Base-by-base conservation (phyloP, 2,888 invertebrate genomes). In the Apomyelois bistriatella region DNA sequence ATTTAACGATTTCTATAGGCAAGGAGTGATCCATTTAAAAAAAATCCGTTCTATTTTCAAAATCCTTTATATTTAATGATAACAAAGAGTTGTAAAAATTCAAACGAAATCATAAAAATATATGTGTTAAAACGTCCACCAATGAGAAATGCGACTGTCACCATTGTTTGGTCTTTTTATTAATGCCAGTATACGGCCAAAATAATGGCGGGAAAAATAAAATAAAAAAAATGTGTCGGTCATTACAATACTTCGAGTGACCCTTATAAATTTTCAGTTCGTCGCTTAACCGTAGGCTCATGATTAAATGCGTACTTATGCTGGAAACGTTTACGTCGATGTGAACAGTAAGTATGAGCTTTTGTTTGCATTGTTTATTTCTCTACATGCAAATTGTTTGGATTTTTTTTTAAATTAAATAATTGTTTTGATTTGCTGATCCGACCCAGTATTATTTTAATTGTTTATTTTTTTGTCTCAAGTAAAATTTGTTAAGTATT, bases 91-190 rank as follows among this genome's bases (percentile, higher is more conserved):
- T 32, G 32, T 32, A 10, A 32, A 37, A 37, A 12, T 37, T 37
- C 5, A 28, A 41, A 17, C 17, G 22, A 2, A 42, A n/a, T 3
- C 37, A 37, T 12, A 37, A 37, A 37, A 37, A 37, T 37, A 12
- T 12, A 37, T 37, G 37, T 12, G 37, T 12, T 4, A 37, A 37
- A 37, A 37, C 10, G 12, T 37, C 37, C 37, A 10, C 3, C 37
- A 12, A 57, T 71, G 73, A 72, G 58, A 66, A 65, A 73, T 61
- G 64, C 40, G 57, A 56, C 46, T 65, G 66, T 62, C 66, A 47
- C 58, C 64, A 72, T 65, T 66, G 62, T 68, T 67, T 59, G 53
- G 57, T 52, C 48, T 55, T 38, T 58, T 65, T 70, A 72, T 73
- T 64, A 70, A 72, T 72, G 70, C 59, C 56, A 22, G 55, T 54